Evolutionary conservation across 2,888 invertebrate genomes (phyloP).

Genomic region (Perithous albicinctus): DNA sequence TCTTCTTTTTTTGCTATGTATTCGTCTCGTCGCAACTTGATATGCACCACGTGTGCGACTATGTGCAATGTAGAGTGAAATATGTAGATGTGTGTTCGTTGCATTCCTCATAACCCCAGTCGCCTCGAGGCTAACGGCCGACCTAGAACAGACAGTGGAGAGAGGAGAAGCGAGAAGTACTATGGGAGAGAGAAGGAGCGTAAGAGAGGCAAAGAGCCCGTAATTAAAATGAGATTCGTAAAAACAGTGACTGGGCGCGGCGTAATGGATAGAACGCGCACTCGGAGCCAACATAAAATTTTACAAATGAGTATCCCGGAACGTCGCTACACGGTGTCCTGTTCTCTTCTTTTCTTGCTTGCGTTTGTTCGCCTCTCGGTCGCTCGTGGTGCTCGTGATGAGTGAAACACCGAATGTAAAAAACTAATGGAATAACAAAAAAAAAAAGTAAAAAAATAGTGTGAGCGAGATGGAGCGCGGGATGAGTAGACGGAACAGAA

Average conservation of each 20-base stretch:
- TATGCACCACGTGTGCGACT: slow-evolving; percentile 10
- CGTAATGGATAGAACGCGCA: slow-evolving; percentile 74
- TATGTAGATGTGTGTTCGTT: slow-evolving; percentile 42
- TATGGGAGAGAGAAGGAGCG: slow-evolving; percentile 10
- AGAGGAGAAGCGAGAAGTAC: slow-evolving; percentile 26
- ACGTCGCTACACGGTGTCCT: slow-evolving; percentile 59
- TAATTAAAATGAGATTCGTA: slow-evolving; percentile 80
- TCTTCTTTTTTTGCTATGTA: too few species aligned
- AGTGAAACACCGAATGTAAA: slow-evolving; percentile 26
- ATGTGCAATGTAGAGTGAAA: slow-evolving; percentile 30
- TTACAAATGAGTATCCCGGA: slow-evolving; percentile 82
- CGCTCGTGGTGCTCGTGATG: slow-evolving; percentile 42
- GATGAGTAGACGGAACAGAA: slow-evolving; percentile 49
- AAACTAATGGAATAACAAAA: slow-evolving; percentile 38
- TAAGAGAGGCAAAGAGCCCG: slow-evolving; percentile 47
- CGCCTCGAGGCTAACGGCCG: slow-evolving; percentile 58
- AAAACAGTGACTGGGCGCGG: slow-evolving; percentile 67
- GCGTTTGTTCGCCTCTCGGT: slow-evolving; percentile 39
- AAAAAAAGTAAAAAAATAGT: slow-evolving; percentile 48
- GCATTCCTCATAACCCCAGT: slow-evolving; percentile 47
- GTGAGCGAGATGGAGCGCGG: slow-evolving; percentile 63
- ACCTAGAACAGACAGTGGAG: slow-evolving; percentile 51
- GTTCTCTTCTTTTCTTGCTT: slow-evolving; percentile 24
- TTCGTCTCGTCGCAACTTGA: slow-evolving; percentile 34
- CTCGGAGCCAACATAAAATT: slow-evolving; percentile 80